Evolutionary conservation across 2,797 vertebrate species (phyloP).

Genomic region (Myiotriccus ornatus): DNA sequence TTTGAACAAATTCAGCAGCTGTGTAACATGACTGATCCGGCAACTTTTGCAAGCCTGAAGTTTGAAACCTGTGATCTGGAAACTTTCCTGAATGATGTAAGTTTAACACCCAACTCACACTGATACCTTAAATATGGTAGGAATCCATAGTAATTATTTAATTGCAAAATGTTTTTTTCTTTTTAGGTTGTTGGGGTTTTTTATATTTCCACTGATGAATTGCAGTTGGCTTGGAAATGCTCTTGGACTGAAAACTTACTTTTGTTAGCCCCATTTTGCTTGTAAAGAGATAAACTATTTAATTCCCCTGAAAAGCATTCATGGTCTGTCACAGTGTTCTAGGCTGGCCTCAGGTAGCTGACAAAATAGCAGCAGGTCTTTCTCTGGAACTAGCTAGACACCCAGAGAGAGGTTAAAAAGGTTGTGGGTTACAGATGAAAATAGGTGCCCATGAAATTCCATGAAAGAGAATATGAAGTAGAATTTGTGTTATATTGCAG

Average conservation of each 20-base stretch:
- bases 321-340: neutral
- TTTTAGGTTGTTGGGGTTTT: neutral
- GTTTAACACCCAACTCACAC: neutral
- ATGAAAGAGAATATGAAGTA: neutral
- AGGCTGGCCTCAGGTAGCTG: neutral
- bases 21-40: conserved; percentile 72
- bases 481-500: neutral
- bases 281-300: neutral
- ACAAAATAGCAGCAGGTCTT: neutral
- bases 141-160: neutral
- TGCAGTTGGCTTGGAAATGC: neutral
- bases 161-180: neutral
- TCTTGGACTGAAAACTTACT: neutral
- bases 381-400: neutral
- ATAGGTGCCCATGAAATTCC: neutral
- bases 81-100: conserved; percentile 84
- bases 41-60: conserved; percentile 59
- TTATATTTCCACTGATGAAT: neutral
- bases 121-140: neutral
- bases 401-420: neutral
- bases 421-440: neutral
- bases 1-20: conserved; percentile 70
- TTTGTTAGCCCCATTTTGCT: neutral
- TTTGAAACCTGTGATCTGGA: conserved; percentile 83
- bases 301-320: neutral